phyloP scores from a whole-genome alignment of 2,113 vertebrate genomes.

The Cololabis saira region DNA sequence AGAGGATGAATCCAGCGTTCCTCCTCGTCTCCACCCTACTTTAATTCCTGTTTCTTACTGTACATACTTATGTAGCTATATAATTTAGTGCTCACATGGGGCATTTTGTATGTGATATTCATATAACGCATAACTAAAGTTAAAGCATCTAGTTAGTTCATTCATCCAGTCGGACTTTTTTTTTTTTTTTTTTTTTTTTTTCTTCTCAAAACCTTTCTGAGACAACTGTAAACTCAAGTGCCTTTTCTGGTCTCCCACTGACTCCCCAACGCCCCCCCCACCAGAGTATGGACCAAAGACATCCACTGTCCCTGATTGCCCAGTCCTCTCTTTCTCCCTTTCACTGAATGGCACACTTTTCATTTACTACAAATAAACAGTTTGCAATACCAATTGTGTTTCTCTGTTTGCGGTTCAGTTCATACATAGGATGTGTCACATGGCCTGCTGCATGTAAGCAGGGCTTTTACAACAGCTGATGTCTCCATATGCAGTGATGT shows the following conservation, averaged over 20 bases:
- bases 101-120: constrained; percentile 78
- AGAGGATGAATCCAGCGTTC: constrained; percentile 41
- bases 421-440: neutral
- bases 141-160: constrained; percentile 48
- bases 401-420: neutral
- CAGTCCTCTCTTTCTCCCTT: constrained; percentile 41
- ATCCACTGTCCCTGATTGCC: constrained; percentile 53
- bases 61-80: constrained; percentile 79
- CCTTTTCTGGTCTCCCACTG: constrained; percentile 79
- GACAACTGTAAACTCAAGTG: constrained; percentile 85
- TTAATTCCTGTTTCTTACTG: constrained; percentile 53
- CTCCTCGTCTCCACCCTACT: neutral
- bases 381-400: constrained; percentile 73
- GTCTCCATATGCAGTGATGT: too few relatives aligned
- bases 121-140: constrained; percentile 61
- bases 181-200: constrained; percentile 27
- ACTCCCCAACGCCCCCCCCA: constrained; percentile 45
- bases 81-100: constrained; percentile 70
- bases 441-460: too few relatives aligned
- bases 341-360: constrained; percentile 82
- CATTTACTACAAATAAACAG: constrained; percentile 83
- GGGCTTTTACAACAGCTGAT: too few relatives aligned
- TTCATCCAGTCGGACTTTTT: constrained; percentile 54
- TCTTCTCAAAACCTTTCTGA: constrained; percentile 51
- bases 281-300: constrained; percentile 83